Evolutionary conservation across 2,888 invertebrate genomes (phyloP).

Genomic region (Cantharis lateralis): DNA sequence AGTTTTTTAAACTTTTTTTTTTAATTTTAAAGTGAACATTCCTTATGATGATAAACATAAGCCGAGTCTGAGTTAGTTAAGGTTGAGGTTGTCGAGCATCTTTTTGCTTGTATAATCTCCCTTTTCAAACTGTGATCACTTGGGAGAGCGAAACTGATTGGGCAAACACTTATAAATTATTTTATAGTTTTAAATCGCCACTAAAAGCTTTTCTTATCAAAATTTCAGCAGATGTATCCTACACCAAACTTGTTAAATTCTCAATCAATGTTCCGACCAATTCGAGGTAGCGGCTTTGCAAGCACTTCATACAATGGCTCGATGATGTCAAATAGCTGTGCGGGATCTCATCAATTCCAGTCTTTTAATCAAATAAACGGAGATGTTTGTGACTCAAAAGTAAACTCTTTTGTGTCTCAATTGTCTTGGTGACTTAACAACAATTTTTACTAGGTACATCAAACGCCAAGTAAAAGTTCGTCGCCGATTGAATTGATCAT

Average conservation of each 20-base stretch:
- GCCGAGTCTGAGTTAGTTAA: slow-evolving; percentile 49
- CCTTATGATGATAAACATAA: slow-evolving; percentile 48
- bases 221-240: not conserved
- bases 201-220: not conserved
- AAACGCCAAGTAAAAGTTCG: not conserved
- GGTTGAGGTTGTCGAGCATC: slow-evolving; percentile 32
- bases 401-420: not conserved
- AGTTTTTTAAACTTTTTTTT: not conserved
- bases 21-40: not conserved
- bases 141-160: slow-evolving; percentile 34
- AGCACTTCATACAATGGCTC: slow-evolving; percentile 1
- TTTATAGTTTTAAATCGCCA: not conserved
- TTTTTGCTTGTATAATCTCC: slow-evolving; percentile 15
- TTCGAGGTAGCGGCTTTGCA: slow-evolving; percentile 22
- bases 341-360: not conserved
- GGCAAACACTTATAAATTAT: not conserved
- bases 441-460: not conserved
- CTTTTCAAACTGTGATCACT: slow-evolving; percentile 35
- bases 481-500: slow-evolving; percentile 64
- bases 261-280: slow-evolving; percentile 30
- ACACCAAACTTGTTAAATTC: not conserved
- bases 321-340: not conserved
- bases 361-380: not conserved
- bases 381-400: not conserved
- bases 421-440: not conserved